Conservation (phyloP, 2,113 vertebrate genomes). For the Brachyhypopomus gauderio region DNA sequence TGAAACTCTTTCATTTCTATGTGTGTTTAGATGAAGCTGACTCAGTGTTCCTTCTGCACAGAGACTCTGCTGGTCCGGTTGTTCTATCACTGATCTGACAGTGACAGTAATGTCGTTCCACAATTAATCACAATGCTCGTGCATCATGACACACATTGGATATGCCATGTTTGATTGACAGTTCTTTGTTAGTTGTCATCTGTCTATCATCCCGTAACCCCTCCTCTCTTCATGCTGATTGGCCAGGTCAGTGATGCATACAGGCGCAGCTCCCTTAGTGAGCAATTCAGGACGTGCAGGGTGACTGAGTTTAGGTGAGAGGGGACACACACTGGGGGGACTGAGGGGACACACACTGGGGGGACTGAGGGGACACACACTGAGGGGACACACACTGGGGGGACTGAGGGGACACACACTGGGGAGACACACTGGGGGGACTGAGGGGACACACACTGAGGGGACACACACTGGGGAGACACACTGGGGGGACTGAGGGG, state of each 20-base stretch:
- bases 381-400: no score
- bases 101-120: neutral
- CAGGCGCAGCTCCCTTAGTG: slow-evolving; percentile 43
- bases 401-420: no score
- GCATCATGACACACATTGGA: no score
- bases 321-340: neutral
- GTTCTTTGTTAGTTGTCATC: slow-evolving; percentile 16
- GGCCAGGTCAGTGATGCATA: slow-evolving; percentile 65
- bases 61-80: no score
- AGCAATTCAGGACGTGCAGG: slow-evolving; percentile 58
- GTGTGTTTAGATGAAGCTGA: no score
- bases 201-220: no score
- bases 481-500: slow-evolving; percentile 14
- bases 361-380: no score
- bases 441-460: no score
- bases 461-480: no score
- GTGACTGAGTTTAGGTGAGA: slow-evolving; percentile 71
- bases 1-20: no score
- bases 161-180: neutral
- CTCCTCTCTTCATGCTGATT: neutral
- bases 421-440: neutral
- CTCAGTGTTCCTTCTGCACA: no score
- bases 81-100: neutral
- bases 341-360: no score
- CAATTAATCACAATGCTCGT: neutral